Conservation (phyloP, 2,888 invertebrate genomes). For the Lycaena phlaeas region DNA sequence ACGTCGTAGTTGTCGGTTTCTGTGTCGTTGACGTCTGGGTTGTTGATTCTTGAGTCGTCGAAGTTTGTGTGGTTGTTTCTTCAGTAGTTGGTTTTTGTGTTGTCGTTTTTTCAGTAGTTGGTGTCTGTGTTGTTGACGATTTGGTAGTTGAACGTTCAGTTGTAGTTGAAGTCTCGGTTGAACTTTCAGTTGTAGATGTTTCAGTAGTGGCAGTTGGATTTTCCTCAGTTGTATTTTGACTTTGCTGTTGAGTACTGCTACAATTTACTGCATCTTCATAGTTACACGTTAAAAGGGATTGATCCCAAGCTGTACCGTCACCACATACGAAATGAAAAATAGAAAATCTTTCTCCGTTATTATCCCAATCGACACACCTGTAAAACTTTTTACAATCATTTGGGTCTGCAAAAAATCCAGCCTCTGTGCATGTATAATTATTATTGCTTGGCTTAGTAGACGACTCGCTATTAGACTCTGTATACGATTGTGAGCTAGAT, state of each 20-base stretch:
- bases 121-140: constrained; percentile 13
- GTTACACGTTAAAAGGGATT: constrained; percentile 77
- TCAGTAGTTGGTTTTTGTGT: constrained; percentile 15
- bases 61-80: constrained; percentile 23
- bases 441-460: constrained; percentile 35
- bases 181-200: constrained; percentile 23
- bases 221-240: constrained; percentile 25
- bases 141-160: constrained; percentile 23
- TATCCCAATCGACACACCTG: constrained; percentile 76
- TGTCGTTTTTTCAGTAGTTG: constrained; percentile 8
- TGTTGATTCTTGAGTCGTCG: constrained; percentile 23
- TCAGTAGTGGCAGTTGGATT: constrained; percentile 20
- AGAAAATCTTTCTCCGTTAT: constrained; percentile 68
- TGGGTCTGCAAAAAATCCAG: constrained; percentile 75
- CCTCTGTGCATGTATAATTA: constrained; percentile 62
- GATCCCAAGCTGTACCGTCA: constrained; percentile 82
- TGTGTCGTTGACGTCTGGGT: constrained; percentile 21
- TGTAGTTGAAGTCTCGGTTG: constrained; percentile 24
- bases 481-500: constrained; percentile 16
- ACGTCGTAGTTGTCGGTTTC: constrained; percentile 19
- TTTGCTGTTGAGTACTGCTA: constrained; percentile 46
- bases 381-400: constrained; percentile 77
- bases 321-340: constrained; percentile 78
- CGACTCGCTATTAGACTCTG: constrained; percentile 28
- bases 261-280: constrained; percentile 77